A percentile compares a stretch with the other conserved stretches of the same genome.
Evolutionary conservation across 2,797 vertebrate species (phyloP).

Genomic region (Lemur catta): DNA sequence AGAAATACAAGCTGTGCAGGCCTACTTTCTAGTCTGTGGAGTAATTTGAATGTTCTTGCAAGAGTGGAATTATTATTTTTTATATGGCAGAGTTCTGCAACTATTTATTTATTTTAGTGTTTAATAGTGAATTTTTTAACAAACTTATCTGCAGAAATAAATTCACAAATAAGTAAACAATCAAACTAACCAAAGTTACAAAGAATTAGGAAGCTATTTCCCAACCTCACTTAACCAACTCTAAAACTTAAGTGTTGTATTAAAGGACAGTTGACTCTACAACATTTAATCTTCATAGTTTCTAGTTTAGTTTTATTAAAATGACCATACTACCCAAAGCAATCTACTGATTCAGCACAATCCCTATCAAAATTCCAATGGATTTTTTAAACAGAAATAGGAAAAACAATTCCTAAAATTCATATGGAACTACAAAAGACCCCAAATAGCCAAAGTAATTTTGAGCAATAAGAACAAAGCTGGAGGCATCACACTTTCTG

Average conservation of each 20-base stretch:
- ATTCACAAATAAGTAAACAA: not conserved
- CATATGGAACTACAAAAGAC: not conserved
- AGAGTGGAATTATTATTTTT: not conserved
- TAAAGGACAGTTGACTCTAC: not conserved
- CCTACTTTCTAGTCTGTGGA: not conserved
- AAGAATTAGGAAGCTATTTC: not conserved
- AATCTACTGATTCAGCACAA: not conserved
- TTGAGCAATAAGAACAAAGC: not conserved
- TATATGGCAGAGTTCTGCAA: not conserved
- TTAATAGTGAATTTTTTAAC: not conserved
- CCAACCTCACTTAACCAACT: not conserved
- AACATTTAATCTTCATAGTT: not conserved
- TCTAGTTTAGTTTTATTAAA: not conserved
- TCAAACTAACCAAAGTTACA: not conserved
- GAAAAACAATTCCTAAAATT: not conserved
- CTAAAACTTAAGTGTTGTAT: not conserved
- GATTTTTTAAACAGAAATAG: not conserved
- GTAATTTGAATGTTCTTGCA: not conserved
- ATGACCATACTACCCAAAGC: not conserved
- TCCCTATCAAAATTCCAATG: not conserved
- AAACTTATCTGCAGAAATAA: not conserved
- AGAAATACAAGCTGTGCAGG: not conserved
- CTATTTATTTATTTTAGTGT: not conserved
- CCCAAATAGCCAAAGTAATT: not conserved
- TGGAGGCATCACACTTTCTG: not conserved